Conservation (phyloP, 2,888 invertebrate genomes). For the Ophioninae sp. region DNA sequence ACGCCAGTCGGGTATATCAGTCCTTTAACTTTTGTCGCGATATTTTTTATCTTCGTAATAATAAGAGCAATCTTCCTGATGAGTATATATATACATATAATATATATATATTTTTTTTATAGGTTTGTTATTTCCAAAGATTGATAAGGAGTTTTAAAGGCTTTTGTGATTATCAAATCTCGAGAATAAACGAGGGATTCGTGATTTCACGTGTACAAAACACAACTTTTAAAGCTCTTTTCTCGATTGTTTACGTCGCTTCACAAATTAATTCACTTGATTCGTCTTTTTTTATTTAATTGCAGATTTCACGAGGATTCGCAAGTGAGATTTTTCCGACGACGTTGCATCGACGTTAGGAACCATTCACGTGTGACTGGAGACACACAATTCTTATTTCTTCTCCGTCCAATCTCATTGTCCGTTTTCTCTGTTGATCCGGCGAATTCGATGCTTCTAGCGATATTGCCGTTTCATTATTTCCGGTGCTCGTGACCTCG, state of each 20-base stretch:
- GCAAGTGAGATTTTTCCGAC: neutral
- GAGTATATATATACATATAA: neutral
- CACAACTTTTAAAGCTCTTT: neutral
- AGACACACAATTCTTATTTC: conserved; percentile 11
- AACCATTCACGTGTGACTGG: conserved; percentile 21
- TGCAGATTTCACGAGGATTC: neutral
- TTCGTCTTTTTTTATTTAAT: neutral
- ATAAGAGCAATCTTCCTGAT: neutral
- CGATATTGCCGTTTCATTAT: neutral
- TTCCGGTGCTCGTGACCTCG: conserved; percentile 9
- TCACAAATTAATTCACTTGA: neutral
- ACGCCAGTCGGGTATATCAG: neutral
- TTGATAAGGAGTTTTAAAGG: conserved; percentile 10
- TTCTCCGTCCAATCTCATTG: neutral
- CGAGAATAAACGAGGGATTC: neutral
- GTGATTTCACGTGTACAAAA: neutral
- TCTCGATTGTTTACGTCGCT: neutral
- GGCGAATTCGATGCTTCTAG: neutral
- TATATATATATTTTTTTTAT: neutral
- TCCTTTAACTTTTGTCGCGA: neutral
- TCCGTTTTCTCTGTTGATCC: neutral
- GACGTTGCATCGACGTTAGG: conserved; percentile 36
- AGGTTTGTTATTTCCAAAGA: neutral
- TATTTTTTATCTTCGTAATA: neutral
- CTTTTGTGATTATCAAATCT: conserved; percentile 3